Conservation (phyloP, 1,140 invertebrate species). For the Olivierus martensii region DNA sequence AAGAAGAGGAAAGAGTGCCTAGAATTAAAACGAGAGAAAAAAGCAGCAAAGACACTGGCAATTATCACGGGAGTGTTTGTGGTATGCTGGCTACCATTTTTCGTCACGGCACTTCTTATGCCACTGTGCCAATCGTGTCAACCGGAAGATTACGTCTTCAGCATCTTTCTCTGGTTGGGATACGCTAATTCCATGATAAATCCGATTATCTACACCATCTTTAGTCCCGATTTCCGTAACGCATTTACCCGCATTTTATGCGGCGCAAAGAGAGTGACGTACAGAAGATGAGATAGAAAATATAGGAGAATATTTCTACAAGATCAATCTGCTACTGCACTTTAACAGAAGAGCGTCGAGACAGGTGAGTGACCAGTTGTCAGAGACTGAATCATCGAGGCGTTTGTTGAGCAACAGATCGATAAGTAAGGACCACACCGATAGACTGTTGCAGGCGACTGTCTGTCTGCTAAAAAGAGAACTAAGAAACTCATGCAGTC, state of each 20-base stretch:
- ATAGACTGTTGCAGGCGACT: no score
- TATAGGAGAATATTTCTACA: no score
- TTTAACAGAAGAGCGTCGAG: no score
- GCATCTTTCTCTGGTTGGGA: conserved; percentile 73
- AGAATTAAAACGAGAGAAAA: conserved; percentile 68
- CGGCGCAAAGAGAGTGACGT: no score
- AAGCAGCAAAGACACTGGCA: conserved; percentile 82
- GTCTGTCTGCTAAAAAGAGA: no score
- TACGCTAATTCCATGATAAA: conserved; percentile 84
- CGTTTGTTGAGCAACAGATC: no score
- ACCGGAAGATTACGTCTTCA: conserved; percentile 57
- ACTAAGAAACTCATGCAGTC: no score
- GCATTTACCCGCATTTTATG: conserved; percentile 14
- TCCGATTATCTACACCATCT: conserved; percentile 71
- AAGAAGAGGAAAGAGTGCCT: conserved; percentile 49
- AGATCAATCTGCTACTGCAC: no score
- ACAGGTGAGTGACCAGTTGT: no score
- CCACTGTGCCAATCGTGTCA: conserved; percentile 60
- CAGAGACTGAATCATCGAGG: no score
- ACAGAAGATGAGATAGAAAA: no score
- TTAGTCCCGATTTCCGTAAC: conserved; percentile 19
- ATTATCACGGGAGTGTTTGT: conserved; percentile 87
- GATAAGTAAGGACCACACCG: no score
- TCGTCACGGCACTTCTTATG: conserved; percentile 72
- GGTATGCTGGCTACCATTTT: conserved; percentile 86